Conservation (phyloP, 1,140 invertebrate genomes). For the Gryllus bimaculatus region DNA sequence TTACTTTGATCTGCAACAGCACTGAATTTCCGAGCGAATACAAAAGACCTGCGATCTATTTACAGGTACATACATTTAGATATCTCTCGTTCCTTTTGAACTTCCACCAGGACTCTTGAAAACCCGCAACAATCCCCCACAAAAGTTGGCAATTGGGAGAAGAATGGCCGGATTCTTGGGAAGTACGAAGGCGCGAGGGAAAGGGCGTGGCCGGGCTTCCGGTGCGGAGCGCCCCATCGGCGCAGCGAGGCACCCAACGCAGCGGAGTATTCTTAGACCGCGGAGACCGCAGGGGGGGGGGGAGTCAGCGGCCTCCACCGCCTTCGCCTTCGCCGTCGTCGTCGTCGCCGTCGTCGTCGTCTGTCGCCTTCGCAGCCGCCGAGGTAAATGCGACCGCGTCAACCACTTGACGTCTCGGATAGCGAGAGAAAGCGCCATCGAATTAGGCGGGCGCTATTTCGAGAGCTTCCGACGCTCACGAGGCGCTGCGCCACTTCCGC, state of each 20-base stretch:
- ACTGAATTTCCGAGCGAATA: too few species aligned
- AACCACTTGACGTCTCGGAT: not conserved
- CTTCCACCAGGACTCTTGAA: too few species aligned
- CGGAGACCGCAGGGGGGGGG: not conserved
- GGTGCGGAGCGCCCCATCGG: too few species aligned
- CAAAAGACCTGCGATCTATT: too few species aligned
- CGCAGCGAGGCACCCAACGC: not conserved
- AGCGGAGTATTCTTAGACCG: not conserved
- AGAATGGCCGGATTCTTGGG: too few species aligned
- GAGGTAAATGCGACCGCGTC: not conserved
- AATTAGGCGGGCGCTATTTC: constrained; percentile 3
- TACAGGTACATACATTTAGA: too few species aligned
- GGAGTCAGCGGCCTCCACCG: not conserved
- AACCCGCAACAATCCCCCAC: too few species aligned
- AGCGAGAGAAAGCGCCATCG: not conserved
- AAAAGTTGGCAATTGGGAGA: too few species aligned
- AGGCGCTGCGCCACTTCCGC: not conserved
- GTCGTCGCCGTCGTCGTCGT: not conserved
- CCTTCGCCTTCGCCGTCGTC: not conserved
- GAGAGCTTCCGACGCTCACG: not conserved
- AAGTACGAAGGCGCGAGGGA: not conserved
- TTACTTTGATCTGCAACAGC: too few species aligned
- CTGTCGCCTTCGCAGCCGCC: not conserved
- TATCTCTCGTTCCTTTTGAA: too few species aligned
- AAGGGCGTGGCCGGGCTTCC: not conserved